A percentile compares a stretch with the other conserved stretches of the same genome.
phyloP scores from a whole-genome alignment of 2,113 vertebrate species.

The Nettapus auritus region DNA sequence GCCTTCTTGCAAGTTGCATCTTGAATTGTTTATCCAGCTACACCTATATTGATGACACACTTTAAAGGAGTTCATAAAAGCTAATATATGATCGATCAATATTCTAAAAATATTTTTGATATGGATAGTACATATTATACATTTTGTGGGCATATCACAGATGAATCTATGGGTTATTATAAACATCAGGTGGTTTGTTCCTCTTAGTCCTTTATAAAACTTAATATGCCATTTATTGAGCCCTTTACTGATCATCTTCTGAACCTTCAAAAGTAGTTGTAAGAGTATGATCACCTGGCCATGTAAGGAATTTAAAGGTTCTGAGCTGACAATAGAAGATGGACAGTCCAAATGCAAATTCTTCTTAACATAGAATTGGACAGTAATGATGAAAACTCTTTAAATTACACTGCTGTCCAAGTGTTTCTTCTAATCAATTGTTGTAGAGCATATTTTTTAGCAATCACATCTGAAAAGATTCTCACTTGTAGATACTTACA shows the following conservation, averaged over 20 bases:
- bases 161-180: background rate
- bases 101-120: background rate
- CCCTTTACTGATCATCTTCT: background rate
- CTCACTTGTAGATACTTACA: background rate
- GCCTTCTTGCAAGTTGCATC: background rate
- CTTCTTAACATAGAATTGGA: background rate
- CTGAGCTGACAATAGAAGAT: background rate
- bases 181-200: background rate
- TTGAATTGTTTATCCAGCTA: background rate
- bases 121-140: background rate
- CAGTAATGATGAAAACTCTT: background rate
- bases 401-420: background rate
- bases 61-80: slow-evolving; percentile 3
- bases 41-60: background rate
- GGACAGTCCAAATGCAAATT: background rate
- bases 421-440: background rate
- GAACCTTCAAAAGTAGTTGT: background rate
- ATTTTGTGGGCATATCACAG: background rate
- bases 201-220: background rate
- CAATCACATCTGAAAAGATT: background rate
- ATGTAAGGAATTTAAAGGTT: background rate
- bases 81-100: slow-evolving; percentile 2
- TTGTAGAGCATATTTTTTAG: background rate
- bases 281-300: background rate
- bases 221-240: slow-evolving; percentile 10